Evolutionary conservation across 1,140 invertebrate genomes (phyloP).

Genomic region (Battus philenor): DNA sequence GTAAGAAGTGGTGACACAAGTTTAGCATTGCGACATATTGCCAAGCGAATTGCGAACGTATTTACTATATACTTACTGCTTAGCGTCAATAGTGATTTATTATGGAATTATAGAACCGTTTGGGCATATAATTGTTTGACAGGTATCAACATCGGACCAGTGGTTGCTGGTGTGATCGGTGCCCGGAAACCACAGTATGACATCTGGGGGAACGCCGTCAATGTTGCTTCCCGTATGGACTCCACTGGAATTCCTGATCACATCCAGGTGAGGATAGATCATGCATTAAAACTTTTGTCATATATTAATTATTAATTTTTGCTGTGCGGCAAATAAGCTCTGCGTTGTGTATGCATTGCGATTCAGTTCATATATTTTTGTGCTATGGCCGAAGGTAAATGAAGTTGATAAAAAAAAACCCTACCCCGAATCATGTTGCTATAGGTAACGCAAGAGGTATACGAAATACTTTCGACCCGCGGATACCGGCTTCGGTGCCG

Average conservation of each 20-base stretch:
- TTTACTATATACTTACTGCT: not conserved
- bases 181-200: conserved; percentile 93
- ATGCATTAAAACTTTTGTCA: no score
- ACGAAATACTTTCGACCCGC: conserved; percentile 83
- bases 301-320: no score
- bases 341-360: no score
- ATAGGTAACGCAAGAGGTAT: conserved; percentile 91
- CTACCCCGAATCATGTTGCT: not conserved
- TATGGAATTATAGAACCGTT: not conserved
- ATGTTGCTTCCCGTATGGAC: conserved; percentile 93
- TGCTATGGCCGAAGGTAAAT: no score
- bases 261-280: conserved; percentile 87
- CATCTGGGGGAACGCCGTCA: conserved; percentile 96
- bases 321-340: no score
- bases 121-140: conserved; percentile 22
- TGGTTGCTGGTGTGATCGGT: conserved; percentile 97
- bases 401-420: no score
- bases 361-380: no score
- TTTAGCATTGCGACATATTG: conserved; percentile 12
- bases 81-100: not conserved
- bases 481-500: conserved; percentile 87
- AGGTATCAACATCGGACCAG: conserved; percentile 96
- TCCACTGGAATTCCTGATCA: conserved; percentile 88
- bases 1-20: conserved; percentile 60
- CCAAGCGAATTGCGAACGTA: conserved; percentile 5